Evolutionary conservation across 2,113 vertebrate species (phyloP), one percentile per base, ranked within the genome.

Genomic region (Neoarius graeffei): DNA sequence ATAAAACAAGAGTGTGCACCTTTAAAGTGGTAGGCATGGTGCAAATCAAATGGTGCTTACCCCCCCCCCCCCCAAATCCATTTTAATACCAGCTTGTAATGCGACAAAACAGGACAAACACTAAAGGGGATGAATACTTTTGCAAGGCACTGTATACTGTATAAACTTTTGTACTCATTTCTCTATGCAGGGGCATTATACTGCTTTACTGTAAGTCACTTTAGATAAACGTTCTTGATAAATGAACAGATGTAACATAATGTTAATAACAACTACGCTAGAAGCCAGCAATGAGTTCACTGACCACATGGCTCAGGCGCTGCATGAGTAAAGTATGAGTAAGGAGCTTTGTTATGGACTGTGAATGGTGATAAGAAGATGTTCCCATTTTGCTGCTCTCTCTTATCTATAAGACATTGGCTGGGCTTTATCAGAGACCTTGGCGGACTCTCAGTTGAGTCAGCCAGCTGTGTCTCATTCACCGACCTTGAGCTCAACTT

Each of bases 371-470:
- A 83, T 73, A 62, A 83, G 25, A 69, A 71, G 79, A 82, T 60
- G 80, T 8, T 81, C 54, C 19, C 30, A n/a, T 35, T 81, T 23
- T 81, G 7, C 7, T 6, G n/a, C 79, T 23, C 4, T 87, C 25
- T 27, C 60, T 62, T 79, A 88, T 88, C 81, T 76, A 4, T 77
- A 23, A 48, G 25, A 35, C 76, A 60, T 71, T 67, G 81, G 14
- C n/a, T 20, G 48, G 52, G 60, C 27, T 88, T 77, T 57, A 67
- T 84, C 73, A 27, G 50, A 67, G 27, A 84, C 82, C 87, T 84
- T 84, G 87, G 60, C 7, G 5, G n/a, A 7, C 57, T 59, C 27
- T 27, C n/a, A 15, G 19, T 10, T 84, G 87, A 79, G 60, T 83
- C 62, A 27, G 23, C 59, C 81, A 79, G 73, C 71, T 84, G 59